These are phyloP conservation scores for Theretra japonica DNA, from an alignment of 2,888 invertebrate species.

Conservation along the genomic window DNA sequence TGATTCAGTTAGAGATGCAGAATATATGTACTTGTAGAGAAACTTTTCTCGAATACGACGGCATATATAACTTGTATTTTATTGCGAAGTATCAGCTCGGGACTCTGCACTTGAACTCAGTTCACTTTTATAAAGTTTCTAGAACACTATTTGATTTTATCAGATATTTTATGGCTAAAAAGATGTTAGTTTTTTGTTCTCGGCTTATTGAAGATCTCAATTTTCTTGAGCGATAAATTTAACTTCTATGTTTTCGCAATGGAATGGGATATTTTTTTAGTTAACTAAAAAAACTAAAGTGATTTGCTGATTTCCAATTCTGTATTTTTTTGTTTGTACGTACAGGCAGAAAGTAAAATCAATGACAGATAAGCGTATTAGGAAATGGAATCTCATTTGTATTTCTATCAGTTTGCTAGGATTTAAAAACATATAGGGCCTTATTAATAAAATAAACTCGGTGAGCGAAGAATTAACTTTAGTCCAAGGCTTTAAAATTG, in stretches of 20 bases:
- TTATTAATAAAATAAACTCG: no score
- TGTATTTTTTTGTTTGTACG: no score
- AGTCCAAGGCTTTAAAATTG: no score
- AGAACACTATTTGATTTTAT: constrained; percentile 14
- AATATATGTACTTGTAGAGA: constrained; percentile 3
- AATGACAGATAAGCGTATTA: no score
- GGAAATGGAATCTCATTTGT: no score
- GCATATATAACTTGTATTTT: constrained; percentile 9
- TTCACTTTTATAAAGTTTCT: constrained; percentile 4
- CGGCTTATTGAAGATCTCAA: background rate
- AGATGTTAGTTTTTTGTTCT: background rate
- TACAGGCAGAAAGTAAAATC: no score
- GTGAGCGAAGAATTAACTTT: no score
- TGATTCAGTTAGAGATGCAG: background rate
- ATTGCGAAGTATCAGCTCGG: background rate
- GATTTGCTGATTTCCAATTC: no score
- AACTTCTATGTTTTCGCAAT: background rate
- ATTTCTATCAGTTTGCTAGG: no score
- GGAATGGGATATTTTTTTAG: background rate
- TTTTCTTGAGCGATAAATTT: background rate
- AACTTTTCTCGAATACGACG: background rate
- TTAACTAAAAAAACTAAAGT: background rate
- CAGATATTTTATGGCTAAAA: background rate
- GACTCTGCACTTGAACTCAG: background rate
- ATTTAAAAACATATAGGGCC: no score